phyloP scores from a whole-genome alignment of 2,113 vertebrate species.

The Cephalopholis sonnerati region DNA sequence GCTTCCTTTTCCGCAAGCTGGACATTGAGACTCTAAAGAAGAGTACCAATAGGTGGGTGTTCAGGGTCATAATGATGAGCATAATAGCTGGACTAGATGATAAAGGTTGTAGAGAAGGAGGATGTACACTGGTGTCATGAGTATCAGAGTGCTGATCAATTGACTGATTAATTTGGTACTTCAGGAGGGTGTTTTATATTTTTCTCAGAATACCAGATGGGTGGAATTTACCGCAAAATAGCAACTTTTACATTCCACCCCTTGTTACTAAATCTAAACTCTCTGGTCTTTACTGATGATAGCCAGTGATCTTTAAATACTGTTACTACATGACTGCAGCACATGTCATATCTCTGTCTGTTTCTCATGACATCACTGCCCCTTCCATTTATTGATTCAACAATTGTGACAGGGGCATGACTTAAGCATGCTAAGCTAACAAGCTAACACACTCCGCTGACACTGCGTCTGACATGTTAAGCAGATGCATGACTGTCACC shows the following conservation, averaged over 20 bases:
- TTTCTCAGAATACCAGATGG: not conserved
- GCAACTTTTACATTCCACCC: not conserved
- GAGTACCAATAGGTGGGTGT: constrained; percentile 92
- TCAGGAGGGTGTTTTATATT: too few species aligned
- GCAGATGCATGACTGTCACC: constrained; percentile 60
- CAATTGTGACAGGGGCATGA: constrained; percentile 51
- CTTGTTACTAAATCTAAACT: not conserved
- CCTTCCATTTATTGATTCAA: constrained; percentile 5
- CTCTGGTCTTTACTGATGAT: not conserved
- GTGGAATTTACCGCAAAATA: not conserved
- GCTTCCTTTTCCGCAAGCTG: constrained; percentile 93
- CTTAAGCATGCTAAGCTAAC: constrained; percentile 69
- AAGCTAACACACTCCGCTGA: constrained; percentile 45
- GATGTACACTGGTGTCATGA: constrained; percentile 50
- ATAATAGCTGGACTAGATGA: constrained; percentile 4
- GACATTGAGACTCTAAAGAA: constrained; percentile 94
- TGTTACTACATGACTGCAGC: not conserved
- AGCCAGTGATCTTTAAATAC: not conserved
- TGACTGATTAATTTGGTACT: not conserved
- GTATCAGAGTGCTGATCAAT: constrained; percentile 17
- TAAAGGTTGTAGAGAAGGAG: constrained; percentile 1
- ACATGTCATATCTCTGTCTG: not conserved
- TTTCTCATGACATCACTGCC: constrained; percentile 49
- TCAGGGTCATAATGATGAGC: constrained; percentile 44
- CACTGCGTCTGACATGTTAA: constrained; percentile 41